Percentiles rank a stretch among this genome's conserved stretches.
phyloP scores from a whole-genome alignment of 2,113 vertebrate genomes.

The Connochaetes taurinus region DNA sequence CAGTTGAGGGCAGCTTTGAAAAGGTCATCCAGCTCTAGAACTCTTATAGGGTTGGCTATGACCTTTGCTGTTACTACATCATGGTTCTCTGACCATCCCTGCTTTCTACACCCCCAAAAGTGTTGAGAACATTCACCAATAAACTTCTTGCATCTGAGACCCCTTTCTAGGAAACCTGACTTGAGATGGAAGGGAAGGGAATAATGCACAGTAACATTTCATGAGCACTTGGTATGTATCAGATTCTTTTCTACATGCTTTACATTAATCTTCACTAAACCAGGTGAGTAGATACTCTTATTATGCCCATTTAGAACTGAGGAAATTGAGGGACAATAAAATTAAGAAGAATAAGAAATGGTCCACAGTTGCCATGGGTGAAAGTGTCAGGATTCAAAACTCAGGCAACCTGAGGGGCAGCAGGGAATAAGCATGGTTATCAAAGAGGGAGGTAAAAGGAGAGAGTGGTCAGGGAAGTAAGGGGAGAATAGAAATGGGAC shows the following conservation, averaged over 20 bases:
- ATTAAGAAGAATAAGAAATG: neutral
- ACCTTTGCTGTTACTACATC: neutral
- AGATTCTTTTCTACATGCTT: neutral
- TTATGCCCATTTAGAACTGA: neutral
- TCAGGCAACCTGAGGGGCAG: neutral
- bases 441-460: neutral
- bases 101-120: neutral
- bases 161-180: neutral
- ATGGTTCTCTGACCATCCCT: neutral
- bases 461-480: neutral
- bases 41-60: neutral
- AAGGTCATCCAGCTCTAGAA: neutral
- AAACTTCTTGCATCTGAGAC: neutral
- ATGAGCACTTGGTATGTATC: neutral
- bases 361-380: neutral
- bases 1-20: neutral
- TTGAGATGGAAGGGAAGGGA: neutral
- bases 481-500: neutral
- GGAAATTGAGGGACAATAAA: neutral
- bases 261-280: neutral
- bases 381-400: neutral
- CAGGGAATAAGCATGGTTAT: neutral
- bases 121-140: neutral
- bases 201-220: too few relatives aligned
- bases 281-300: neutral